These are phyloP conservation scores for Hartigia nigra DNA, from an alignment of 2,888 invertebrate species.

Conservation along the genomic window DNA sequence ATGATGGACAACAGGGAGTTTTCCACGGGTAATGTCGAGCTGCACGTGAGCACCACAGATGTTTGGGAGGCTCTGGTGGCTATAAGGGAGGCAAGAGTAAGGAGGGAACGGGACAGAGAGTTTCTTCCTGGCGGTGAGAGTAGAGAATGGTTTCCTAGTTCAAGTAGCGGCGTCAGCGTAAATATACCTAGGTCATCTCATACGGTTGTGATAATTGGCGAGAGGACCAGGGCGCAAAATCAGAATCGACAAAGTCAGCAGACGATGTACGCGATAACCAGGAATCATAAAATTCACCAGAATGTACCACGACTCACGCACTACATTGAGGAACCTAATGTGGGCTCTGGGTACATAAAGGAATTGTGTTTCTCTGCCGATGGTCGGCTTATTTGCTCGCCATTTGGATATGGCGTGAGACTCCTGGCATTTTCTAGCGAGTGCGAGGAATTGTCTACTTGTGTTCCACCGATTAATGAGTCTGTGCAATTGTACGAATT, in stretches of 20 bases:
- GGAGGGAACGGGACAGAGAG: conserved; percentile 69
- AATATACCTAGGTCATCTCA: conserved; percentile 53
- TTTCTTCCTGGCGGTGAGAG: conserved; percentile 33
- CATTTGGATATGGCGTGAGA: conserved; percentile 88
- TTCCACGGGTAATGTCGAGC: conserved; percentile 59
- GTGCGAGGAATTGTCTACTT: conserved; percentile 82
- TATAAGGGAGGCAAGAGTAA: conserved; percentile 72
- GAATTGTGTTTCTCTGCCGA: conserved; percentile 92
- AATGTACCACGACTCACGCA: conserved; percentile 85
- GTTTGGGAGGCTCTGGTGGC: conserved; percentile 78
- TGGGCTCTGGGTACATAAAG: conserved; percentile 92
- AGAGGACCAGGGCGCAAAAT: conserved; percentile 48
- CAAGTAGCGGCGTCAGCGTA: conserved; percentile 47
- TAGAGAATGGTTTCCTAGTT: conserved; percentile 43
- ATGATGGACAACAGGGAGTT: conserved; percentile 50
- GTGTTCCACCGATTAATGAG: conserved; percentile 68
- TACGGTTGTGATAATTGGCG: conserved; percentile 62
- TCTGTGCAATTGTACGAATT: conserved; percentile 74
- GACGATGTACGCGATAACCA: conserved; percentile 58
- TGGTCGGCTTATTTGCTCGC: conserved; percentile 90
- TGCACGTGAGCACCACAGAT: conserved; percentile 68
- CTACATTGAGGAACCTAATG: conserved; percentile 87
- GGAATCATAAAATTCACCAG: conserved; percentile 71
- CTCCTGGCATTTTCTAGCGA: conserved; percentile 81
- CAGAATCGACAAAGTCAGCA: conserved; percentile 53